Conservation (phyloP, 2,888 invertebrate genomes). For the Palloptera scutellata region DNA sequence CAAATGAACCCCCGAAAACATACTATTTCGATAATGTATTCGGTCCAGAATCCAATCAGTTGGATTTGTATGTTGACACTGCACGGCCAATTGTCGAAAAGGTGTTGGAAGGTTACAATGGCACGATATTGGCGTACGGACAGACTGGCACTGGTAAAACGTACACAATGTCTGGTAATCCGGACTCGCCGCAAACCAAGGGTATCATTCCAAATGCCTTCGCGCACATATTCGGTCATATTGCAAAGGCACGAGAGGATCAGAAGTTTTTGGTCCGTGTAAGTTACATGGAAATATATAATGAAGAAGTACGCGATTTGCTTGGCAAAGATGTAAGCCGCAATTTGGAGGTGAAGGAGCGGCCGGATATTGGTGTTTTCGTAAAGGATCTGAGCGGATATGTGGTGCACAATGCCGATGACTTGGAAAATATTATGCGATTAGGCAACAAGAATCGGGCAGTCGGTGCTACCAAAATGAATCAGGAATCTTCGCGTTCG, state of each 20-base stretch:
- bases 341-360: constrained; percentile 91
- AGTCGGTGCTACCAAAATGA: constrained; percentile 96
- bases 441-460: constrained; percentile 94
- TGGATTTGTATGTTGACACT: constrained; percentile 95
- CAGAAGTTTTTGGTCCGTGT: constrained; percentile 97
- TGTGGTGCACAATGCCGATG: constrained; percentile 97
- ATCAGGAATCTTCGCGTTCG: constrained; percentile 93
- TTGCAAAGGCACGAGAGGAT: constrained; percentile 90
- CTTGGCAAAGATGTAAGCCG: constrained; percentile 87
- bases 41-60: constrained; percentile 77
- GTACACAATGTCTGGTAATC: constrained; percentile 96
- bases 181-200: constrained; percentile 84
- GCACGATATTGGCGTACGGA: constrained; percentile 88
- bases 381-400: constrained; percentile 97
- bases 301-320: constrained; percentile 97
- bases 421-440: constrained; percentile 93
- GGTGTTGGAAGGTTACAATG: constrained; percentile 96
- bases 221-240: constrained; percentile 98
- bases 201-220: constrained; percentile 99
- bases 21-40: constrained; percentile 97
- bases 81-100: constrained; percentile 97
- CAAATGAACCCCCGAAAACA: constrained; percentile 82
- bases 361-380: constrained; percentile 94
- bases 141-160: constrained; percentile 99
- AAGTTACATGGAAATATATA: constrained; percentile 98